Evolutionary conservation across 2,888 invertebrate species (phyloP).

Genomic region (Nomada goodeniana): DNA sequence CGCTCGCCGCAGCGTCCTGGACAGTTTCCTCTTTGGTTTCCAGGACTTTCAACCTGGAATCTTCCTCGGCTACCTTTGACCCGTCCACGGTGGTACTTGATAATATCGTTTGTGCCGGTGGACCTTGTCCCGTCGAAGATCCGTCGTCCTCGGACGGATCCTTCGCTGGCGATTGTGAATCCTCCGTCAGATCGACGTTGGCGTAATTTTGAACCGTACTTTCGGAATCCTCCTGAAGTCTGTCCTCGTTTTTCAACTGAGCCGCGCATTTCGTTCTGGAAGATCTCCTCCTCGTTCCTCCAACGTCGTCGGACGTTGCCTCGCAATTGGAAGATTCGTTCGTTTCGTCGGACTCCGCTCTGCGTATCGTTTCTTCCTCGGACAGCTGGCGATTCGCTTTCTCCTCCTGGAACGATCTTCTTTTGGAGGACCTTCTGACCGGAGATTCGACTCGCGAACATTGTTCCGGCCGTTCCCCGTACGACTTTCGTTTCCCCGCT

Average conservation of each 20-base stretch:
- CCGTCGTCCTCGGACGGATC: not conserved
- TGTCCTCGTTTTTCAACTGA: constrained; percentile 5
- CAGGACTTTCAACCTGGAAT: not conserved
- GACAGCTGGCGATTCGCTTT: not conserved
- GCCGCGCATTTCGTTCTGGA: constrained; percentile 17
- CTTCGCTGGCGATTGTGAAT: not conserved
- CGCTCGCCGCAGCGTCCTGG: not conserved
- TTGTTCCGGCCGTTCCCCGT: not conserved
- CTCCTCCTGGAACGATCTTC: constrained; percentile 43
- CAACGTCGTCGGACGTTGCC: not conserved
- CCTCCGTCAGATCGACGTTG: not conserved
- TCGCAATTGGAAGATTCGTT: not conserved
- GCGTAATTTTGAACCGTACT: not conserved
- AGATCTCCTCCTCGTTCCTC: constrained; percentile 32
- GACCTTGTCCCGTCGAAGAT: not conserved
- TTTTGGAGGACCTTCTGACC: constrained; percentile 46
- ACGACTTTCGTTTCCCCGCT: constrained; percentile 38
- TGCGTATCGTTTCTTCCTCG: constrained; percentile 10
- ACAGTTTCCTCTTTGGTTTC: not conserved
- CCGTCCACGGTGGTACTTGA: constrained; percentile 10
- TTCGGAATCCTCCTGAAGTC: not conserved
- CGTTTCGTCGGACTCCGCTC: not conserved
- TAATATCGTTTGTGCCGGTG: not conserved
- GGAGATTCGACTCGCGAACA: not conserved
- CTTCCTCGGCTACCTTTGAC: constrained; percentile 6